Evolutionary conservation across 1,140 invertebrate genomes (phyloP), one percentile per base, ranked within the genome.

Genomic region (Theocolax elegans): DNA sequence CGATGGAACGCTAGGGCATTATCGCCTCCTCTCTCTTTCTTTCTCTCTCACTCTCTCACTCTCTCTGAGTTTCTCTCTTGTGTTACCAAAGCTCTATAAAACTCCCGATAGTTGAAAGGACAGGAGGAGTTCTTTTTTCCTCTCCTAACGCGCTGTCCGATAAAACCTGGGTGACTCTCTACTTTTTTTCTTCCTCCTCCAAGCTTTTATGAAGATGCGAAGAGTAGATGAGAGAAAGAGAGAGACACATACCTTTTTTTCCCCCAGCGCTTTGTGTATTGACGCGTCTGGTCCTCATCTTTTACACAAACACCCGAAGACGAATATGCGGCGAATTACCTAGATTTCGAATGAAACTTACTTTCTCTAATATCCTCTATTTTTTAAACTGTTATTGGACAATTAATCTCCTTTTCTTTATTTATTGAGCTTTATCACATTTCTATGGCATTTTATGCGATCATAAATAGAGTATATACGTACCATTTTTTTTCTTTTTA

Each of bases 201-300:
- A 25, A 51, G 49, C 49, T 51, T 51, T 51, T 51, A 51, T 51
- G 23, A 51, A 51, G 49, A 51, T 51, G 49, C 25, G 49, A 51
- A 25, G 8, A 27, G 46, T 23, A 19, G 46, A 23, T 23, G 46
- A 48, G 46, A 19, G 12, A 21, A n/a, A n/a, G n/a, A n/a, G n/a
- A n/a, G n/a, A n/a, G 31, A 35, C 31, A 35, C 31, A 35, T 6
- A 6, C 4, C 10, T 35, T 35, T 21, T 25, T 51, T n/a, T 29
- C 13, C 9, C 23, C 6, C n/a, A 21, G 19, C 46, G 23, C 46
- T 48, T 48, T 51, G 49, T 13, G 49, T 51, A 48, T 48, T 48
- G 46, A 21, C 17, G 9, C 15, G 46, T 17, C n/a, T n/a, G n/a
- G n/a, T n/a, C n/a, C n/a, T n/a, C n/a, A n/a, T n/a, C n/a, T n/a